Evolutionary conservation across 2,797 vertebrate genomes (phyloP).

Genomic region (Protonibea diacanthus): DNA sequence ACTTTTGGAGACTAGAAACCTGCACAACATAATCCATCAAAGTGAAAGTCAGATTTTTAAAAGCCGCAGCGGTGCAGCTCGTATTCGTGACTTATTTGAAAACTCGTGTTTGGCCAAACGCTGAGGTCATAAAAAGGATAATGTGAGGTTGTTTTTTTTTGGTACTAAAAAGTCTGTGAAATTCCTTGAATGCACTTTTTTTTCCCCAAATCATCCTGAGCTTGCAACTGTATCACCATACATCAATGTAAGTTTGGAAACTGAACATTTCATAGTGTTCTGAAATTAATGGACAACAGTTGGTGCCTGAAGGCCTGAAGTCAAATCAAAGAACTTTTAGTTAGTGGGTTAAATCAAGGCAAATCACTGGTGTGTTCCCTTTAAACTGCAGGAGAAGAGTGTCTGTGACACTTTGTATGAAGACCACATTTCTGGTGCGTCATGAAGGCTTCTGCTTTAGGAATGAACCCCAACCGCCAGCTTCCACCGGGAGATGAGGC

Average conservation of each 20-base stretch:
- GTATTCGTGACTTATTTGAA: conserved; percentile 9
- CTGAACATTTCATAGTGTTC: neutral
- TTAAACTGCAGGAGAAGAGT: neutral
- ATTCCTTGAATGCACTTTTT: conserved; percentile 9
- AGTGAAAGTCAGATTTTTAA: neutral
- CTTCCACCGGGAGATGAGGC: no score
- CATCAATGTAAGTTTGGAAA: conserved; percentile 7
- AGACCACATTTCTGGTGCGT: no score
- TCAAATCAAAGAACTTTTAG: neutral
- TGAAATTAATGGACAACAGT: conserved; percentile 16
- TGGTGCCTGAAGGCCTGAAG: neutral
- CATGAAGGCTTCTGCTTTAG: no score
- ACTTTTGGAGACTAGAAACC: conserved; percentile 20
- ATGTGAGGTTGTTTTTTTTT: conserved; percentile 2
- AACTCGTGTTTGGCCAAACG: conserved; percentile 13
- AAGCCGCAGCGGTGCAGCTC: conserved; percentile 5
- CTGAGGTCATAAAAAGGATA: conserved; percentile 13
- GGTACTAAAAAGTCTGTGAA: neutral
- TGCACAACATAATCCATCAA: conserved; percentile 34
- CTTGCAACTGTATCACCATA: neutral
- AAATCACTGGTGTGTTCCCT: neutral
- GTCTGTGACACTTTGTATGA: no score
- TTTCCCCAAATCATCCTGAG: conserved; percentile 9
- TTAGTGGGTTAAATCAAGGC: neutral
- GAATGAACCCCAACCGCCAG: no score